Evolutionary conservation across 2,888 invertebrate genomes (phyloP), one percentile per base, ranked within the genome.

Genomic region (Xanthia icteritia): DNA sequence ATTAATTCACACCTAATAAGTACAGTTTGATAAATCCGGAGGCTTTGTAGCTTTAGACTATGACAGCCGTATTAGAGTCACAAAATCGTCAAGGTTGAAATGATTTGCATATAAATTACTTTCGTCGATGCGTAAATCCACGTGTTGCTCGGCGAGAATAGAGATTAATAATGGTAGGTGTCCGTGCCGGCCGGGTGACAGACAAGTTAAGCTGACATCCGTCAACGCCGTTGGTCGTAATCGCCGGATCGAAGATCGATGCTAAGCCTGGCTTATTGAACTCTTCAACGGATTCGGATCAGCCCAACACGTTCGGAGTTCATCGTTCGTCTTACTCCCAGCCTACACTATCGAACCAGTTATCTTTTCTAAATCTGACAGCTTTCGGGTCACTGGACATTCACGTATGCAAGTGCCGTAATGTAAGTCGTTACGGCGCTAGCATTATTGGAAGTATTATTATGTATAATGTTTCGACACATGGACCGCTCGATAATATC

Each of bases 31-130:
- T 91, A 92, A 93, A 93, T 92, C 91, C 90, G 86, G 77, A 87
- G 87, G 90, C 91, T 93, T 91, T 91, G 91, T 91, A 90, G 90
- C 90, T 92, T 92, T 90, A 86, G 91, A 86, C 89, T 91, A 90
- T 92, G 93, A 92, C 91, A 91, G 89, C 88, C 91, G 92, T 91
- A 95, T 96, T 95, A 95, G 90, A 95, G 94, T 94, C 95, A 95
- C 94, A 93, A 93, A 95, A 94, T 94, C 92, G 92, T 95, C 95
- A 95, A 94, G 94, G 93, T 94, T 92, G 91, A 93, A 95, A 94
- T 94, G 94, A 96, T 96, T 96, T 95, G 95, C 96, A 96, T 96
- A 95, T 96, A 96, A 96, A 96, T 96, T 93, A 96, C 93, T 95
- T 96, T 95, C 94, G 93, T 94, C 94, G 93, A 94, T 94, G 94